Percentiles rank a stretch among this genome's conserved stretches.
phyloP scores from a whole-genome alignment of 1,140 invertebrate genomes.

The Drosophila mauritiana region DNA sequence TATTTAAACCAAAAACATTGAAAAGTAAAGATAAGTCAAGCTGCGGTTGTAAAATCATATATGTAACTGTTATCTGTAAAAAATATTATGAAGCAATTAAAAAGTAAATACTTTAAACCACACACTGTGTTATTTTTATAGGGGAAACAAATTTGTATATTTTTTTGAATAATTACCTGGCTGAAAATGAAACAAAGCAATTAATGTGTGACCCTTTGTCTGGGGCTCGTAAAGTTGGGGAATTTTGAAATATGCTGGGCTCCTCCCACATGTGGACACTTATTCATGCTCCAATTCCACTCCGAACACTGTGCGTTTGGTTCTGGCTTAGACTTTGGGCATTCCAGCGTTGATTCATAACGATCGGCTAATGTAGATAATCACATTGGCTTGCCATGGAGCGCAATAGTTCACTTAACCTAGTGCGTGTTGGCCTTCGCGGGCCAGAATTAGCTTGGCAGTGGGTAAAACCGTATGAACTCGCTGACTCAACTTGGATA shows the following conservation, averaged over 20 bases:
- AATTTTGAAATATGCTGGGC: conserved; percentile 24
- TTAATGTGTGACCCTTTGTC: not conserved
- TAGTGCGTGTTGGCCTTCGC: conserved; percentile 65
- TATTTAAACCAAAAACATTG: not conserved
- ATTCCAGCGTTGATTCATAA: conserved; percentile 59
- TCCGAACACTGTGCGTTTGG: conserved; percentile 9
- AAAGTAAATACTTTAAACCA: not conserved
- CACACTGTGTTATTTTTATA: not conserved
- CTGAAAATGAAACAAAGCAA: not conserved
- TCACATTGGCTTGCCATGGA: conserved; percentile 34
- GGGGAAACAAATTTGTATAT: not conserved
- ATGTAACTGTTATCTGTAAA: too few relatives aligned
- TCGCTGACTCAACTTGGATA: conserved; percentile 41
- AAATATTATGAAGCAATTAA: not conserved
- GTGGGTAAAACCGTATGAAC: conserved; percentile 57
- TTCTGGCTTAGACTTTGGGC: conserved; percentile 40
- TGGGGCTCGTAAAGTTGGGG: not conserved
- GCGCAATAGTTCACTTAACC: conserved; percentile 52
- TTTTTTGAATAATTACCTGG: not conserved
- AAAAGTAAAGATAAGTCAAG: not conserved
- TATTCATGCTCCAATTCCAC: conserved; percentile 71
- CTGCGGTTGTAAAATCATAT: too few relatives aligned
- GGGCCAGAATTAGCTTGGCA: conserved; percentile 48
- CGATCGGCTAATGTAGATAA: conserved; percentile 26
- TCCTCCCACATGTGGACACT: conserved; percentile 40